phyloP scores from a whole-genome alignment of 2,888 invertebrate genomes.

The Nesidiocoris tenuis region DNA sequence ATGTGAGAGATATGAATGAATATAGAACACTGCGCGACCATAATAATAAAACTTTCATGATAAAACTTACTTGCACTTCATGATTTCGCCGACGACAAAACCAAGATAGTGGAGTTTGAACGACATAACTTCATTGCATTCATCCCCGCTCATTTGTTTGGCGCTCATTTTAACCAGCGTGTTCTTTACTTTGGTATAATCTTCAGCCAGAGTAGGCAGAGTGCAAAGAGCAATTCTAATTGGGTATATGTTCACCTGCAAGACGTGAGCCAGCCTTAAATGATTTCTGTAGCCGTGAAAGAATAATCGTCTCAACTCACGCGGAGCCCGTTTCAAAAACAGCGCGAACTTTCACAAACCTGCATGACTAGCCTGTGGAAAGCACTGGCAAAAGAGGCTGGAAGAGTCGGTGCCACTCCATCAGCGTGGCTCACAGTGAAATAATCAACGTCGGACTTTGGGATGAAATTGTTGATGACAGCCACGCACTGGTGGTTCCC shows the following conservation, averaged over 20 bases:
- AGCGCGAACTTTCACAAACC: slow-evolving; percentile 52
- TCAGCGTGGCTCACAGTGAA: slow-evolving; percentile 73
- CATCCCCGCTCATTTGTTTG: slow-evolving; percentile 77
- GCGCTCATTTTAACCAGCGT: slow-evolving; percentile 82
- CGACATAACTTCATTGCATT: slow-evolving; percentile 86
- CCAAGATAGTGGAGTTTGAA: slow-evolving; percentile 84
- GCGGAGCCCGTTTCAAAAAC: too few species aligned
- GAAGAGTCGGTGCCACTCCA: slow-evolving; percentile 74
- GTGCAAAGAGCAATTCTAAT: slow-evolving; percentile 76
- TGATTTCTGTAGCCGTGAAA: too few species aligned
- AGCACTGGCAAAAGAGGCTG: slow-evolving; percentile 68
- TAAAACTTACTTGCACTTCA: slow-evolving; percentile 50
- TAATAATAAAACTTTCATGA: too few species aligned
- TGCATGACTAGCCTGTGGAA: slow-evolving; percentile 82
- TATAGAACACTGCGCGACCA: too few species aligned
- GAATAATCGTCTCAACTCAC: neutral
- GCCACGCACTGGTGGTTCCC: slow-evolving; percentile 89
- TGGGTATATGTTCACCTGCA: slow-evolving; percentile 79
- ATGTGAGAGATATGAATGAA: too few species aligned
- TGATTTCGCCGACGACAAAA: slow-evolving; percentile 68
- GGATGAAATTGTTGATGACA: slow-evolving; percentile 91
- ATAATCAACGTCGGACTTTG: slow-evolving; percentile 77
- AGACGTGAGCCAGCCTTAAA: slow-evolving; percentile 18
- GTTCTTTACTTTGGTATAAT: slow-evolving; percentile 69
- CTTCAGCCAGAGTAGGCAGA: slow-evolving; percentile 69